A percentile compares a stretch with the other conserved stretches of the same genome.
Conservation (phyloP, 2,113 vertebrate species). For the Carettochelys insculpta region DNA sequence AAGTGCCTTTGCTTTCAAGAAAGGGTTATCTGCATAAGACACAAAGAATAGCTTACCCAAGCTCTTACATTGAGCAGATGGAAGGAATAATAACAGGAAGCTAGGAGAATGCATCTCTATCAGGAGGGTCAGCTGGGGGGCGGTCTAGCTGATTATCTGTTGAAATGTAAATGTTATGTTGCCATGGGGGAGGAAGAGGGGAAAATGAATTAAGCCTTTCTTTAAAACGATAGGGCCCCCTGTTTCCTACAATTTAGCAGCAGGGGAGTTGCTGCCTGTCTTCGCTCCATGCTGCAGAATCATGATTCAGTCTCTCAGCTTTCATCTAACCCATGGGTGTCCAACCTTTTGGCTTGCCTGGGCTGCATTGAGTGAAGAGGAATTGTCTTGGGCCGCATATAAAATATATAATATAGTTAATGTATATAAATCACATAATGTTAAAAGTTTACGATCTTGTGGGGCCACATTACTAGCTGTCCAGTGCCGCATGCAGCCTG, state of each 20-base stretch:
- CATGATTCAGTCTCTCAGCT: background rate
- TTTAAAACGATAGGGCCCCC: background rate
- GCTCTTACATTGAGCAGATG: background rate
- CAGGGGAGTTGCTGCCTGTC: background rate
- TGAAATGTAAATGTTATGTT: constrained; percentile 44
- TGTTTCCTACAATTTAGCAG: background rate
- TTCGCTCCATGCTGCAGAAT: background rate
- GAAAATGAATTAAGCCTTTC: background rate
- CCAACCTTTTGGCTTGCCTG: too few species aligned
- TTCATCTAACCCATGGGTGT: too few species aligned
- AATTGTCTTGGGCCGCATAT: too few species aligned
- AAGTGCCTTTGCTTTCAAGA: constrained; percentile 37
- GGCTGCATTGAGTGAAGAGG: too few species aligned
- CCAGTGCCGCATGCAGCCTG: too few species aligned
- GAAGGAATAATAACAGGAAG: constrained; percentile 28
- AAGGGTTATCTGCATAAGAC: fast-evolving
- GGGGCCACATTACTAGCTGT: too few species aligned
- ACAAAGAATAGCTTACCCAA: constrained; percentile 39
- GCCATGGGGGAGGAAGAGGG: background rate
- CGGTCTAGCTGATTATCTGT: constrained; percentile 31
- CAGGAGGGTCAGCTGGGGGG: background rate
- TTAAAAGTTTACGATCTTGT: too few species aligned
- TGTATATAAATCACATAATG: too few species aligned
- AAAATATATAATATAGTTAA: too few species aligned
- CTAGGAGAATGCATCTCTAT: background rate